Base-by-base conservation (phyloP, 1,140 invertebrate genomes). In the Drosophila mayri region DNA sequence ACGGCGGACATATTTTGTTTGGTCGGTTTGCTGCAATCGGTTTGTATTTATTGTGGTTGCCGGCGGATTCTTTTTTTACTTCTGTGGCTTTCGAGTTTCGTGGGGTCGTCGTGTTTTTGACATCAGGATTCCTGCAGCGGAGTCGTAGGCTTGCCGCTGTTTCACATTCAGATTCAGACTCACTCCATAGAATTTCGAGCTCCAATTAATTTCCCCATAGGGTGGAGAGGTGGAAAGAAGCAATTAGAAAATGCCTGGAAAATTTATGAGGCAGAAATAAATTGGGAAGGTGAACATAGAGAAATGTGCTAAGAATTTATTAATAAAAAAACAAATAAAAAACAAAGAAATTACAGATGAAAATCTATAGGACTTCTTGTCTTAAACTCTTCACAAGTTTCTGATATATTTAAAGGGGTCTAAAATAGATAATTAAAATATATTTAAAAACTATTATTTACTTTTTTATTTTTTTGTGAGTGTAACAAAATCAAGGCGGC, bases 41-140 rank as follows among this genome's bases (percentile, higher is more conserved):
- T 86, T 86, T 86, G 82, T 86, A 86, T 86, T 86, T 86, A 87
- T 77, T 87, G 84, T 84, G 81, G 81, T 80, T 72, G 68, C 28
- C 66, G 66, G 30, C 63, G 58, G 68, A 28, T 28, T 28, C 9
- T 16, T 41, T 50, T 8, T 54, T 59, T 83, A 75, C 58, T 30
- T 57, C 50, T 50, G 66, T 63, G 35, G 46, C 57, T 52, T 18
- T 41, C 63, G 10, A 52, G 57, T 46, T 75, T 58, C 46, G 54
- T 65, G 72, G 62, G 30, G 32, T 65, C 64, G 76, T 61, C 79
- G 72, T 87, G 83, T 79, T 58, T 76, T 63, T 87, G 83, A 87
- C 83, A 87, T 76, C 70, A 68, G 65, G 32, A 60, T 46, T 50
- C 66, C 62, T 60, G 71, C 70, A 68, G 41, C 60, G 58, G 49